Percentiles rank a stretch among this genome's conserved stretches.
phyloP scores from a whole-genome alignment of 2,888 invertebrate genomes.

The Tipula vernalis region DNA sequence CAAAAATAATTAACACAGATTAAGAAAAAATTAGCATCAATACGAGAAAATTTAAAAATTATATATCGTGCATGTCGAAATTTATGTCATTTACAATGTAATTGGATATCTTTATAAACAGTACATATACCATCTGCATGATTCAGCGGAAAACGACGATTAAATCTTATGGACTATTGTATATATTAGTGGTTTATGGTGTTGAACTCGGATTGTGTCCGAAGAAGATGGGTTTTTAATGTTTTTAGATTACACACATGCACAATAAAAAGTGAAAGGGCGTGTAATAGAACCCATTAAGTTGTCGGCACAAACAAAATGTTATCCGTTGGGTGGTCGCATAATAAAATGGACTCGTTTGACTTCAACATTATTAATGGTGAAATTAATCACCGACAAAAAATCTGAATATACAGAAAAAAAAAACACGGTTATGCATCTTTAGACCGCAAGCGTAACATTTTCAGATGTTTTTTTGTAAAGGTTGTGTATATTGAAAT shows the following conservation, averaged over 20 bases:
- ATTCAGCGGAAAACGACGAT: not conserved
- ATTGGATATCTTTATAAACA: not conserved
- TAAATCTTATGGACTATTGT: not conserved
- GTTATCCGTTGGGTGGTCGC: not conserved
- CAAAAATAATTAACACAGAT: not conserved
- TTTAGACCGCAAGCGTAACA: not conserved
- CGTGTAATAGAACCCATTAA: not conserved
- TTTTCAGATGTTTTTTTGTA: not conserved
- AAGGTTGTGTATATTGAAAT: not conserved
- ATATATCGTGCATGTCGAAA: not conserved
- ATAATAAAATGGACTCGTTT: not conserved
- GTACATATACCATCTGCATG: not conserved
- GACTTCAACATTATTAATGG: not conserved
- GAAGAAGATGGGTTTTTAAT: not conserved
- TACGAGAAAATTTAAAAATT: not conserved
- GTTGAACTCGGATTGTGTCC: not conserved
- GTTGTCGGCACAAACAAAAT: not conserved
- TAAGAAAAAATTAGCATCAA: not conserved
- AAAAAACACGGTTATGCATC: not conserved
- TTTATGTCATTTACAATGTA: not conserved
- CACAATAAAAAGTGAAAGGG: not conserved
- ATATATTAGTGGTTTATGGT: not conserved
- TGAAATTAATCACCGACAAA: not conserved
- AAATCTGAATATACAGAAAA: too few relatives aligned
- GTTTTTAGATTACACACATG: not conserved